phyloP scores from a whole-genome alignment of 2,113 vertebrate genomes.

The Loxodonta africana region DNA sequence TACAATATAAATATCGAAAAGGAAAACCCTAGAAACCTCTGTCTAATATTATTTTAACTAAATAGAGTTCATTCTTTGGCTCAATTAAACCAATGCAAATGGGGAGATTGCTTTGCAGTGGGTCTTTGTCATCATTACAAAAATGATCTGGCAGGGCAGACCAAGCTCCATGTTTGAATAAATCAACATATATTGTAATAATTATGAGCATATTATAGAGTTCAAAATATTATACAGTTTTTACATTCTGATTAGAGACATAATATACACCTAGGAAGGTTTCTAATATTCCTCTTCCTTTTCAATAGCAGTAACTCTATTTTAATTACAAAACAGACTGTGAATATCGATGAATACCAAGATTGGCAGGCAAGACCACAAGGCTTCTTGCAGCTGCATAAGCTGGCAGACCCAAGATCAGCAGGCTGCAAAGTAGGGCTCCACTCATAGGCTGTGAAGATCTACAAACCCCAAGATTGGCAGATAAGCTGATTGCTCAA shows the following conservation, averaged over 20 bases:
- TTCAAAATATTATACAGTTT: not conserved
- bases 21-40: not conserved
- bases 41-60: not conserved
- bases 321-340: not conserved
- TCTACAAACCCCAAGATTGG: too few species aligned
- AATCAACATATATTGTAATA: not conserved
- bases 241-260: not conserved
- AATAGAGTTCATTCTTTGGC: not conserved
- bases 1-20: not conserved
- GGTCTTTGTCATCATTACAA: not conserved
- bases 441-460: too few species aligned
- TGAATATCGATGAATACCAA: too few species aligned
- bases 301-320: not conserved
- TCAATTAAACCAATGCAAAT: not conserved
- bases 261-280: not conserved
- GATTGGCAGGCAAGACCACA: too few species aligned
- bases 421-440: too few species aligned
- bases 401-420: too few species aligned
- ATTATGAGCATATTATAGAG: not conserved
- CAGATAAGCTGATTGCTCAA: too few species aligned
- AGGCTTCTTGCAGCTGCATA: too few species aligned
- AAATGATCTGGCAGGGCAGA: not conserved
- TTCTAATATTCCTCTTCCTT: not conserved
- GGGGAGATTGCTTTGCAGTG: not conserved
- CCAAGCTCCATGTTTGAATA: not conserved